Conservation (phyloP, 2,797 vertebrate species). For the Agapornis canus region DNA sequence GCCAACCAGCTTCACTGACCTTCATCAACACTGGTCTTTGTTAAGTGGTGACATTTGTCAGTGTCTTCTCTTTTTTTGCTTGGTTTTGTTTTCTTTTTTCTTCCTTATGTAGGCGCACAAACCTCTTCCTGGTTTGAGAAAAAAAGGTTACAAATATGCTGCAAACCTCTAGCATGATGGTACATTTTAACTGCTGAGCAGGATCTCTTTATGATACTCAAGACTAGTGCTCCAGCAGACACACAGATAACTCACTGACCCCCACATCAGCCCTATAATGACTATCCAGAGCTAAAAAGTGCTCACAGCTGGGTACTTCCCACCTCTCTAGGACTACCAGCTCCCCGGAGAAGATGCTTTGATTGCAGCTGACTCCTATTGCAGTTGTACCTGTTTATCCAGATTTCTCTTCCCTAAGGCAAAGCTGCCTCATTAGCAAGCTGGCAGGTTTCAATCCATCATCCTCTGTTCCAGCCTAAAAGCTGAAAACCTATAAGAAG, state of each 20-base stretch:
- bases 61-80: background rate
- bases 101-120: background rate
- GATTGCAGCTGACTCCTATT: background rate
- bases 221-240: rapidly evolving
- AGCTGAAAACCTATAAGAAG: conserved; percentile 2
- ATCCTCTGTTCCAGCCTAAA: background rate
- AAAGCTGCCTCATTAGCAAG: background rate
- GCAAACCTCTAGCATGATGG: background rate
- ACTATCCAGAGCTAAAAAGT: background rate
- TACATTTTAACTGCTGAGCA: background rate
- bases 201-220: background rate
- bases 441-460: conserved; percentile 24
- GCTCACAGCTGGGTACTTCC: background rate
- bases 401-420: background rate
- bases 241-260: background rate
- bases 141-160: background rate
- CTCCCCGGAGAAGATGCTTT: background rate
- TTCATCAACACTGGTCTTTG: background rate
- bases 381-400: conserved; percentile 3
- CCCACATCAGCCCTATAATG: background rate
- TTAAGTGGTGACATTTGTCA: background rate
- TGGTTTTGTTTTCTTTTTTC: background rate
- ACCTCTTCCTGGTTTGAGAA: background rate
- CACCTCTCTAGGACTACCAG: background rate
- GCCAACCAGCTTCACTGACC: background rate